Evolutionary conservation across 2,797 vertebrate species (phyloP).

Genomic region (Macrochelys suwanniensis): DNA sequence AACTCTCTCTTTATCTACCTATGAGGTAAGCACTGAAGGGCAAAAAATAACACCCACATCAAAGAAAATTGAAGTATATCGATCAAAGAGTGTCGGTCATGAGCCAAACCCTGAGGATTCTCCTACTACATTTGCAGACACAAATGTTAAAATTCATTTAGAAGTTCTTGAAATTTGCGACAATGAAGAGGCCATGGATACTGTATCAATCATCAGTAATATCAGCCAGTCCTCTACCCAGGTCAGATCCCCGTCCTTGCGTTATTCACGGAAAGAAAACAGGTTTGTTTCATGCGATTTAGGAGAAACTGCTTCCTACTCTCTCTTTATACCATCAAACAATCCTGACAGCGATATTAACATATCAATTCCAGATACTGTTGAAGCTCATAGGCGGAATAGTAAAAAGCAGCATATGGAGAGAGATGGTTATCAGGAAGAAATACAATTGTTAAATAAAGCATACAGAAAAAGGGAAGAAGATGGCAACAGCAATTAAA

Average conservation of each 20-base stretch:
- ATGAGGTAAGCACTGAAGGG: constrained; percentile 96
- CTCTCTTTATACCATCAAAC: constrained; percentile 91
- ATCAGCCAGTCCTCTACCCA: constrained; percentile 97
- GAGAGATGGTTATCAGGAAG: constrained; percentile 90
- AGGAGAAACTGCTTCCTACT: constrained; percentile 96
- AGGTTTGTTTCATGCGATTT: constrained; percentile 96
- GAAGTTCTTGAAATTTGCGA: constrained; percentile 99
- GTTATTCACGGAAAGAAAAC: constrained; percentile 95
- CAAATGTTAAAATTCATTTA: constrained; percentile 96
- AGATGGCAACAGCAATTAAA: constrained; percentile 25
- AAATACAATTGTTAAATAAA: constrained; percentile 95
- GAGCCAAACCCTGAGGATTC: constrained; percentile 91
- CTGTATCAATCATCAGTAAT: constrained; percentile 97
- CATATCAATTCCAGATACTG: constrained; percentile 97
- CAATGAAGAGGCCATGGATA: constrained; percentile 96
- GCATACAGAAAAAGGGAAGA: constrained; percentile 89
- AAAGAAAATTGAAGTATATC: constrained; percentile 96
- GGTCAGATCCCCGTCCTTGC: constrained; percentile 94
- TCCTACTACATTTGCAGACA: constrained; percentile 83
- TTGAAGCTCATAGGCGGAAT: constrained; percentile 95
- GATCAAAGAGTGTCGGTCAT: constrained; percentile 97
- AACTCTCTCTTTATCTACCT: constrained; percentile 96
- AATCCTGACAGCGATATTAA: constrained; percentile 90
- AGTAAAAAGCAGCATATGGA: constrained; percentile 90
- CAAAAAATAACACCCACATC: constrained; percentile 89